phyloP scores from a whole-genome alignment of 2,113 vertebrate genomes.

The Pseudorectes ferrugineus region DNA sequence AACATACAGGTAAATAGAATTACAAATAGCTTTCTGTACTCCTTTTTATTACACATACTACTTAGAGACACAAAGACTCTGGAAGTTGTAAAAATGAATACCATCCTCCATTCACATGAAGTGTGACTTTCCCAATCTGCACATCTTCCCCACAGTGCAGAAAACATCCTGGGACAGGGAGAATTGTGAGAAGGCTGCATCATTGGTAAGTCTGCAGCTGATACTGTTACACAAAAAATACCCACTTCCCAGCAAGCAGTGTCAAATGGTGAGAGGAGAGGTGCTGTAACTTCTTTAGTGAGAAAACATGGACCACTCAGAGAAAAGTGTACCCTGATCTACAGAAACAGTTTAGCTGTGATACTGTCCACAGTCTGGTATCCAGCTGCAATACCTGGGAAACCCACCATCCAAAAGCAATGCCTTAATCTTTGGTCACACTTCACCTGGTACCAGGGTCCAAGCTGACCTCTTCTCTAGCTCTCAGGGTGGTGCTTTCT shows the following conservation, averaged over 20 bases:
- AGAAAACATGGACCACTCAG: fast-evolving
- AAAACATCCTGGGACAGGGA: neutral
- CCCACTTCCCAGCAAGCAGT: neutral
- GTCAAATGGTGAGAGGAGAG: neutral
- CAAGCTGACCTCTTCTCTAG: neutral
- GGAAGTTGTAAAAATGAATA: neutral
- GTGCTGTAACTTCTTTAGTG: neutral
- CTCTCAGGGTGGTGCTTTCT: neutral
- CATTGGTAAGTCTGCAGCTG: neutral
- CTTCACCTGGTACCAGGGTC: fast-evolving
- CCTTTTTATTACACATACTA: neutral
- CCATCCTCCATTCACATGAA: neutral
- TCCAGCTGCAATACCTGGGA: neutral
- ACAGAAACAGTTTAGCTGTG: neutral
- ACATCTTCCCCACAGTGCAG: neutral
- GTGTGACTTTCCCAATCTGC: neutral
- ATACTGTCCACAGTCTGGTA: neutral
- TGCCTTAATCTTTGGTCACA: neutral
- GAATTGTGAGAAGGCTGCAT: neutral
- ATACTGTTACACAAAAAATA: neutral
- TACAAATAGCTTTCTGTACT: neutral
- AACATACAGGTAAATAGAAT: neutral
- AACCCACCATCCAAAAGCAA: neutral
- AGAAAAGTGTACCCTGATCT: neutral
- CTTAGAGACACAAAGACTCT: neutral